Conservation (phyloP, 2,113 vertebrate species). For the Paraplagusia blochii region DNA sequence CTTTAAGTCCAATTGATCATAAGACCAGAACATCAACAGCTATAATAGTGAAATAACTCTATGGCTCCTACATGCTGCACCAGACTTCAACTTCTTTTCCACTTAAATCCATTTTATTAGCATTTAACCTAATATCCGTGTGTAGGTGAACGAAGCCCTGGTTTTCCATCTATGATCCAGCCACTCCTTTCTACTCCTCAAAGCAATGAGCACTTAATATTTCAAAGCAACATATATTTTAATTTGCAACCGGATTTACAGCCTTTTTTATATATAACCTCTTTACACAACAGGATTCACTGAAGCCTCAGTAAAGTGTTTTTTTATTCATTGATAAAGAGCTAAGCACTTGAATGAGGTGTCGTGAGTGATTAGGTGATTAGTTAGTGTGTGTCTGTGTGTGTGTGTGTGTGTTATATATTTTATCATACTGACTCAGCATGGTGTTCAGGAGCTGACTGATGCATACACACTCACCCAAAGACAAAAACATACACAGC, state of each 20-base stretch:
- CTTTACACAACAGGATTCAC: slow-evolving; percentile 19
- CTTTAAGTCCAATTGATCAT: too few species aligned
- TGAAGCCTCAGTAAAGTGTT: slow-evolving; percentile 23
- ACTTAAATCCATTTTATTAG: too few species aligned
- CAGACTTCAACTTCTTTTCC: too few species aligned
- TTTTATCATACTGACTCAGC: slow-evolving; percentile 43
- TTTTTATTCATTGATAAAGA: slow-evolving; percentile 35
- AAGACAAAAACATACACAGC: slow-evolving; percentile 9
- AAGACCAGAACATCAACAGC: too few species aligned
- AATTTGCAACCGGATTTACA: slow-evolving; percentile 7
- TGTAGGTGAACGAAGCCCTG: too few species aligned
- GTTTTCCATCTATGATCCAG: too few species aligned
- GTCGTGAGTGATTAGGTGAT: slow-evolving; percentile 39
- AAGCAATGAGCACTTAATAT: slow-evolving; percentile 13
- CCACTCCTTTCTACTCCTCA: background rate
- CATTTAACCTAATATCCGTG: too few species aligned
- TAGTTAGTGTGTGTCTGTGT: slow-evolving; percentile 11
- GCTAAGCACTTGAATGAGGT: slow-evolving; percentile 24
- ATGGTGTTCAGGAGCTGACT: slow-evolving; percentile 50
- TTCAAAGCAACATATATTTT: slow-evolving; percentile 6
- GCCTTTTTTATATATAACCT: background rate
- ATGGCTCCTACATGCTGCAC: too few species aligned
- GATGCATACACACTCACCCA: slow-evolving; percentile 3
- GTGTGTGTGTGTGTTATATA: slow-evolving; percentile 10
- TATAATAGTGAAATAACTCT: too few species aligned